Conservation (phyloP, 2,888 invertebrate genomes). For the Congeria kusceri region DNA sequence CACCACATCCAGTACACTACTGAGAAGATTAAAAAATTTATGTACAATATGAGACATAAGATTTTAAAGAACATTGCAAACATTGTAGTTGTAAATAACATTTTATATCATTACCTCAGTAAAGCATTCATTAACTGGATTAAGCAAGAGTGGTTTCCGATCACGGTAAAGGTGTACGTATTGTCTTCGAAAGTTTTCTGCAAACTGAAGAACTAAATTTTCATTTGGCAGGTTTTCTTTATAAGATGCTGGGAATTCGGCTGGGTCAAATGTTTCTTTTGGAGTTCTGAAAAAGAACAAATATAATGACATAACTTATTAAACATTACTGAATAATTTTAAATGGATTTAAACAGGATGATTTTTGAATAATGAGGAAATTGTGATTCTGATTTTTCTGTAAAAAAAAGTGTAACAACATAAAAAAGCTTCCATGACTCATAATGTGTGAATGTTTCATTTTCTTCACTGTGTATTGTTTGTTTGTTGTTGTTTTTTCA, state of each 20-base stretch:
- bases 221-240: constrained; percentile 84
- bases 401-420: too few species aligned
- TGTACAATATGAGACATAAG: too few species aligned
- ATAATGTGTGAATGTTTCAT: too few species aligned
- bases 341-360: too few species aligned
- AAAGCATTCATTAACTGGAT: constrained; percentile 85
- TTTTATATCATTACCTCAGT: constrained; percentile 76
- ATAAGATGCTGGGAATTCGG: constrained; percentile 84
- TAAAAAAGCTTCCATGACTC: too few species aligned
- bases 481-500: too few species aligned
- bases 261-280: constrained; percentile 80
- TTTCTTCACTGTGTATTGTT: too few species aligned
- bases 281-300: constrained; percentile 57
- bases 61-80: neutral
- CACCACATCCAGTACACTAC: too few species aligned
- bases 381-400: too few species aligned
- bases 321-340: too few species aligned
- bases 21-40: neutral
- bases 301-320: too few species aligned
- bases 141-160: constrained; percentile 84
- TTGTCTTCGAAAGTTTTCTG: constrained; percentile 85
- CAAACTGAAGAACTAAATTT: constrained; percentile 83
- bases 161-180: constrained; percentile 85
- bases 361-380: too few species aligned
- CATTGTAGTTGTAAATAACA: neutral